phyloP scores from a whole-genome alignment of 1,140 invertebrate genomes.

The Drosophila triauraria region DNA sequence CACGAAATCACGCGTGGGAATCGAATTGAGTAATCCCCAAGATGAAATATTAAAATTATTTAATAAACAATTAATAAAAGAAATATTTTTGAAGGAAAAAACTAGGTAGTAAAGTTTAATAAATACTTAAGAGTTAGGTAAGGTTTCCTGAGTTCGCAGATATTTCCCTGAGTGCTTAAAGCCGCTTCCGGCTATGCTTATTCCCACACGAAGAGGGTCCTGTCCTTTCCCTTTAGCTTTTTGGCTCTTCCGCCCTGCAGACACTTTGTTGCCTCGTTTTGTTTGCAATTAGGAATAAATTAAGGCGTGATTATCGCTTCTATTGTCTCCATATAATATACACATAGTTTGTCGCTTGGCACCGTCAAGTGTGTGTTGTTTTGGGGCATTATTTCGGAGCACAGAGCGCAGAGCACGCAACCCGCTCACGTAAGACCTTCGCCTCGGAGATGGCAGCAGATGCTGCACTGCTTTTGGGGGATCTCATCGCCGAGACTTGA shows the following conservation, averaged over 20 bases:
- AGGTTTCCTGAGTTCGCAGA: neutral
- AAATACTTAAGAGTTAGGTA: neutral
- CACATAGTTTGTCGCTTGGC: slow-evolving; percentile 31
- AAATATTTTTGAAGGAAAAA: neutral
- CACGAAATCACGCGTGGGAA: neutral
- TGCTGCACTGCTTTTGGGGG: slow-evolving; percentile 45
- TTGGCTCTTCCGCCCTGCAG: slow-evolving; percentile 1
- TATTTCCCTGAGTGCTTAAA: slow-evolving; percentile 3
- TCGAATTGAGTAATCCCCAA: neutral
- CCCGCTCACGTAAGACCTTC: slow-evolving; percentile 79
- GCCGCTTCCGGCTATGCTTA: slow-evolving; percentile 16
- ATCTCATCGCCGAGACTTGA: slow-evolving; percentile 9
- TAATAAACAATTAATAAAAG: neutral
- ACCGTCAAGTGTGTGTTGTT: slow-evolving; percentile 39
- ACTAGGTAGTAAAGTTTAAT: neutral
- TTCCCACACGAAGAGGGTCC: slow-evolving; percentile 31
- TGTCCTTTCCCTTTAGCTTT: slow-evolving; percentile 29
- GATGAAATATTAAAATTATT: neutral
- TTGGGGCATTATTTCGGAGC: slow-evolving; percentile 27
- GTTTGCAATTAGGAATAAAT: slow-evolving; percentile 76
- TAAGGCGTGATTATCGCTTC: slow-evolving; percentile 67
- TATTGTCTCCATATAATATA: slow-evolving; percentile 54
- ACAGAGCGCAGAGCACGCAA: slow-evolving; percentile 39
- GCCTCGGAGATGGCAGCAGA: slow-evolving; percentile 9
- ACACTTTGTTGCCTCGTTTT: slow-evolving; percentile 39